Base-by-base conservation (phyloP, 2,797 vertebrate genomes). In the Gymnothorax reevesii region DNA sequence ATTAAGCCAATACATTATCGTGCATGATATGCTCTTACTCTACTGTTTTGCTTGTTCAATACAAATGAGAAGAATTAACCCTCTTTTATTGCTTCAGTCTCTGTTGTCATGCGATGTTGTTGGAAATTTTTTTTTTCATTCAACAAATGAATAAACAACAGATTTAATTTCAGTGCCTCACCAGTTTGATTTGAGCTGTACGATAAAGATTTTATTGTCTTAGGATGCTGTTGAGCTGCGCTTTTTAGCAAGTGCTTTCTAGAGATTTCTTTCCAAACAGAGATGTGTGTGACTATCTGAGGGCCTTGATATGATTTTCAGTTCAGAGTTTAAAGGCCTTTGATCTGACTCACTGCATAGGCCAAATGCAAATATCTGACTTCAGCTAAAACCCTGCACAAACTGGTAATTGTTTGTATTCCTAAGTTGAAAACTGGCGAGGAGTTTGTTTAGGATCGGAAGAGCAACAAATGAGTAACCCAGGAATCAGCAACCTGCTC, bases 401-500 rank as follows among this genome's bases (percentile, higher is more conserved):
- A 86, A 57, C 85, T 87, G 80, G 59, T 88, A 85, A 87, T 85
- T 87, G 60, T 84, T 88, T 86, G 82, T 85, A 87, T 88, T 87
- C 82, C 86, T 80, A 42, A 15, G 55, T 59, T 71, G 86, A 84
- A 69, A 73, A 57, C n/a, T 69, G 73, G 57, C 75, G 33, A 33
- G 59, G 54, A 27, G 59, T 88, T 86, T 89, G 54, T 87, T 88
- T 87, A n/a, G 9, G 73, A 25, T 88, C 88, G 86, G 82, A 84
- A 71, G 10, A 88, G 83, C 85, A 59, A 82, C 64, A n/a, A 25
- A 69, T 69, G 22, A 69, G 64, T 83, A 55, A 87, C 66, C 71
- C 87, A 88, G 86, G 89, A 92, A 90, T 77, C 82, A 90, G 83
- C 86, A 91, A 90, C 86, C 90, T 90, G 87, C 91, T 88, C 85